These are phyloP conservation scores for Drosophila repletoides DNA, from an alignment of 1,140 invertebrate genomes.

Conservation along the genomic window DNA sequence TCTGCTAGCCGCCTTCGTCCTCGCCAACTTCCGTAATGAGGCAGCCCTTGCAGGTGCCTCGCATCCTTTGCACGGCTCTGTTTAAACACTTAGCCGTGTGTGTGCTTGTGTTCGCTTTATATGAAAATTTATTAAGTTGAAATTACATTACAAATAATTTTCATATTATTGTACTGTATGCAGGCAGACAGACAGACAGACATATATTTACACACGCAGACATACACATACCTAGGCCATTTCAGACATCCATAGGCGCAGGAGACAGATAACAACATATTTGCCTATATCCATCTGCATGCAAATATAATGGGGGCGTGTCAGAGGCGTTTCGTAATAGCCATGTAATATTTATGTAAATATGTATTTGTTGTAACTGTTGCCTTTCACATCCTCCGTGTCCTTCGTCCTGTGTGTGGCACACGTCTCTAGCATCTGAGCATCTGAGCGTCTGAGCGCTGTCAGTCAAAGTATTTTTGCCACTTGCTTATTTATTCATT, in stretches of 20 bases:
- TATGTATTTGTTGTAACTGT: conserved; percentile 68
- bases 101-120: conserved; percentile 30
- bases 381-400: conserved; percentile 18
- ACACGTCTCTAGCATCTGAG: not conserved
- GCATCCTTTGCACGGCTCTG: conserved; percentile 15
- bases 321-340: conserved; percentile 52
- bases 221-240: not conserved
- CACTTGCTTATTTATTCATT: conserved; percentile 75
- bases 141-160: conserved; percentile 79
- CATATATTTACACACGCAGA: conserved; percentile 5
- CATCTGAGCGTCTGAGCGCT: not conserved
- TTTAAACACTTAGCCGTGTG: conserved; percentile 44
- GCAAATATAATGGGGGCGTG: conserved; percentile 10
- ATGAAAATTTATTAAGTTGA: conserved; percentile 77
- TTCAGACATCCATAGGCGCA: too few species aligned
- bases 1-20: not conserved
- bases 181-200: conserved; percentile 31
- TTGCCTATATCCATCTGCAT: conserved; percentile 3
- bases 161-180: conserved; percentile 70
- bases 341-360: conserved; percentile 77
- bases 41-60: conserved; percentile 14
- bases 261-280: conserved; percentile 24
- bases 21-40: conserved; percentile 48
- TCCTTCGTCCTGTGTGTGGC: conserved; percentile 5
- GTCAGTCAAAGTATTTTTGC: conserved; percentile 36